Percentiles rank a stretch among this genome's conserved stretches.
phyloP scores from a whole-genome alignment of 2,113 vertebrate species.

The Manacus vitellinus region DNA sequence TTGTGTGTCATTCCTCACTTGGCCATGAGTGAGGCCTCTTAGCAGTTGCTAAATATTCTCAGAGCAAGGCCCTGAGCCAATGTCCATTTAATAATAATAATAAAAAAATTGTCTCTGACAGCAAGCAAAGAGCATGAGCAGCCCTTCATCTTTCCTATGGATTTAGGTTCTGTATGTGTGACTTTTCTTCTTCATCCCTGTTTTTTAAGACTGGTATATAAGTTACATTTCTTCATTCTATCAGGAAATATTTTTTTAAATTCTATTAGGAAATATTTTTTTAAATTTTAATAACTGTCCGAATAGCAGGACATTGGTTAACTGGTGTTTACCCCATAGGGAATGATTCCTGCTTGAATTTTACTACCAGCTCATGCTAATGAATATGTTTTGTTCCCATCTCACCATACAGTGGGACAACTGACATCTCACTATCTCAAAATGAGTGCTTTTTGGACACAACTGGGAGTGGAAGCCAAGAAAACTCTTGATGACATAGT shows the following conservation, averaged over 20 bases:
- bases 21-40: not conserved
- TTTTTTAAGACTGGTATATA: not conserved
- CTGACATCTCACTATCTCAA: not conserved
- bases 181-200: not conserved
- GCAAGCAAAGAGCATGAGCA: not conserved
- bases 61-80: not conserved
- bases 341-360: not conserved
- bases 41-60: not conserved
- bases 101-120: not conserved
- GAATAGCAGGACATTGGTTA: not conserved
- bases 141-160: not conserved
- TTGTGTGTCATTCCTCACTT: not conserved
- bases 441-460: not conserved
- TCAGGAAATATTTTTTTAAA: not conserved
- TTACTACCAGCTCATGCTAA: slow-evolving; percentile 4
- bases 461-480: not conserved
- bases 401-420: not conserved
- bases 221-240: not conserved
- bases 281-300: not conserved
- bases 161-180: accelerated
- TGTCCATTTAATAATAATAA: not conserved
- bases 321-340: not conserved
- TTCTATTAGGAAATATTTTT: not conserved
- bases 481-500: not conserved
- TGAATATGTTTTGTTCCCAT: not conserved